Conservation (phyloP, 1,140 invertebrate species). For the Zaprionus taronus region DNA sequence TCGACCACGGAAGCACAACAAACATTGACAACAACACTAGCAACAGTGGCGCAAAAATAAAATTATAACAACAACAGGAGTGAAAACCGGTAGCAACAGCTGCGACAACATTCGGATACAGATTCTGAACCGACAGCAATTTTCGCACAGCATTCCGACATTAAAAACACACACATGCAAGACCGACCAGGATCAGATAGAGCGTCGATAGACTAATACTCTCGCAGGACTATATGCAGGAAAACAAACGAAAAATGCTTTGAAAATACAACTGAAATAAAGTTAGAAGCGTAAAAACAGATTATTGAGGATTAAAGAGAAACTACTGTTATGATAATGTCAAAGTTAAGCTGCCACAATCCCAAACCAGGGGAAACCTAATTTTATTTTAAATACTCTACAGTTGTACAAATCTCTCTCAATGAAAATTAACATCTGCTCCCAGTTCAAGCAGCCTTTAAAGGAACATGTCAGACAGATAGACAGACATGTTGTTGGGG, state of each 20-base stretch:
- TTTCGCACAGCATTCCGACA: conserved; percentile 26
- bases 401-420: not conserved
- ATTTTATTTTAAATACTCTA: not conserved
- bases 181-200: not conserved
- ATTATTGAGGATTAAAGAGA: not conserved
- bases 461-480: not conserved
- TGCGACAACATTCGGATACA: conserved; percentile 52
- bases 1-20: conserved; percentile 56
- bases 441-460: not conserved
- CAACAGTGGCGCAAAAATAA: not conserved
- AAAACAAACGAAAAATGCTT: not conserved
- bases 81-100: conserved; percentile 54
- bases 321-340: not conserved
- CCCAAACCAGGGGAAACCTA: not conserved
- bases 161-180: not conserved
- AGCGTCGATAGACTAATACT: not conserved
- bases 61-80: conserved; percentile 36
- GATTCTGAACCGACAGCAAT: conserved; percentile 28
- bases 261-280: not conserved
- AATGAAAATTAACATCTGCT: not conserved
- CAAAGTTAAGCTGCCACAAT: not conserved
- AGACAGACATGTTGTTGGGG: not conserved
- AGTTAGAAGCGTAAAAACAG: not conserved
- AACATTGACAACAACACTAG: conserved; percentile 37
- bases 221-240: not conserved